Percentiles rank a stretch among this genome's conserved stretches.
Evolutionary conservation across 2,113 vertebrate species (phyloP).

Genomic region (Synchiropus splendidus): DNA sequence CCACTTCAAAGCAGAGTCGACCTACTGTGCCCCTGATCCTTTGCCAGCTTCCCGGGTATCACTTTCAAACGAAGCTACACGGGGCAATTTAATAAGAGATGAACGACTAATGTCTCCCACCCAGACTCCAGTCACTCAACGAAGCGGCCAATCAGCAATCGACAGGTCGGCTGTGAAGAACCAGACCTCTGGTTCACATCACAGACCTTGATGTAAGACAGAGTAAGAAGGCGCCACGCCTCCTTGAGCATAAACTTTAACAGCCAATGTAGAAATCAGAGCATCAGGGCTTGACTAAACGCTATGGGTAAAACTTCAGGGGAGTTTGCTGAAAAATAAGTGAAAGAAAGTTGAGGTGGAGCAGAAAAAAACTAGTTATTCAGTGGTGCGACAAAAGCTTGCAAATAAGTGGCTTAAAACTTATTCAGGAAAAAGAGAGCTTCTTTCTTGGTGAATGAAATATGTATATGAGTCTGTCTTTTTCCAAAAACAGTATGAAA

Average conservation of each 20-base stretch:
- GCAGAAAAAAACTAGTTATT: no score
- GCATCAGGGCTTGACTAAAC: no score
- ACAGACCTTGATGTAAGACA: conserved; percentile 16
- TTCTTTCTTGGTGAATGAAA: no score
- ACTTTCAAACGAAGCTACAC: conserved; percentile 55
- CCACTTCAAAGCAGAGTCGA: conserved; percentile 51
- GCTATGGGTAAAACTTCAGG: no score
- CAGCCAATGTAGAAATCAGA: no score
- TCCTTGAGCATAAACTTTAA: conserved; percentile 10
- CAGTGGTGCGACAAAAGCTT: no score
- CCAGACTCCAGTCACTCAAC: conserved; percentile 21
- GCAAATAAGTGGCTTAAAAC: no score
- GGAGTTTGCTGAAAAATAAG: no score
- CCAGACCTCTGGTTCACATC: conserved; percentile 51
- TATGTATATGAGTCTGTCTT: no score
- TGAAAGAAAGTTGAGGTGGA: no score
- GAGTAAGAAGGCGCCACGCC: conserved; percentile 18
- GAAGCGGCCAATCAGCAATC: conserved; percentile 17
- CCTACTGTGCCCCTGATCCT: conserved; percentile 34
- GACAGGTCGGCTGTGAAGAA: conserved; percentile 31
- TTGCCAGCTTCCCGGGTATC: conserved; percentile 48
- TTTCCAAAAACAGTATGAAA: no score
- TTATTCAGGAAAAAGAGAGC: no score
- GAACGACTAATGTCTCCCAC: conserved; percentile 54
- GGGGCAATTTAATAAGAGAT: conserved; percentile 62